These are phyloP conservation scores for Diorhabda sublineata DNA, from an alignment of 1,140 invertebrate species.

Conservation along the genomic window DNA sequence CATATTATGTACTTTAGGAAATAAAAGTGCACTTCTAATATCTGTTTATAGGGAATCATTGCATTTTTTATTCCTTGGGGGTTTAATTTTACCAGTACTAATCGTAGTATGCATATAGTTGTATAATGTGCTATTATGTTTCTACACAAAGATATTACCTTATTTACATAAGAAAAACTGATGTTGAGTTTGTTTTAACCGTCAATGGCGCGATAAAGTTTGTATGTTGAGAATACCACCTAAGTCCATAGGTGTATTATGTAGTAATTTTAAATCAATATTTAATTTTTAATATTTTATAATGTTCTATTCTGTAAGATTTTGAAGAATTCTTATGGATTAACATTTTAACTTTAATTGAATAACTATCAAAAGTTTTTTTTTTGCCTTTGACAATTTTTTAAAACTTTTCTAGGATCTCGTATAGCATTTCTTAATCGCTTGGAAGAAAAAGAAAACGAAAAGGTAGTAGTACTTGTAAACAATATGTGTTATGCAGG, in stretches of 20 bases:
- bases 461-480: slow-evolving; percentile 19
- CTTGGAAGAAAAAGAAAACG: slow-evolving; percentile 30
- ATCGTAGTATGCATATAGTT: too few relatives aligned
- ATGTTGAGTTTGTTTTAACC: too few relatives aligned
- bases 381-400: background rate
- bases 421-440: slow-evolving; percentile 30
- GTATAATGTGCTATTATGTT: too few relatives aligned
- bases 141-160: too few relatives aligned
- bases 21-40: too few relatives aligned
- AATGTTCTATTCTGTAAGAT: background rate
- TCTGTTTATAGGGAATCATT: too few relatives aligned
- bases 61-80: too few relatives aligned
- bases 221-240: background rate
- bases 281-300: background rate
- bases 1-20: too few relatives aligned
- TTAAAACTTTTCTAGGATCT: slow-evolving; percentile 28
- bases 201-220: background rate
- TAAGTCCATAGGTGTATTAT: background rate
- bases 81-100: too few relatives aligned
- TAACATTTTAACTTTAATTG: background rate
- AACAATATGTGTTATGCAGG: background rate
- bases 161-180: too few relatives aligned
- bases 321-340: background rate
- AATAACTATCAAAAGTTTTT: background rate
- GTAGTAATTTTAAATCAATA: background rate